phyloP scores from a whole-genome alignment of 2,797 vertebrate genomes.

The Bradypodion ventrale region DNA sequence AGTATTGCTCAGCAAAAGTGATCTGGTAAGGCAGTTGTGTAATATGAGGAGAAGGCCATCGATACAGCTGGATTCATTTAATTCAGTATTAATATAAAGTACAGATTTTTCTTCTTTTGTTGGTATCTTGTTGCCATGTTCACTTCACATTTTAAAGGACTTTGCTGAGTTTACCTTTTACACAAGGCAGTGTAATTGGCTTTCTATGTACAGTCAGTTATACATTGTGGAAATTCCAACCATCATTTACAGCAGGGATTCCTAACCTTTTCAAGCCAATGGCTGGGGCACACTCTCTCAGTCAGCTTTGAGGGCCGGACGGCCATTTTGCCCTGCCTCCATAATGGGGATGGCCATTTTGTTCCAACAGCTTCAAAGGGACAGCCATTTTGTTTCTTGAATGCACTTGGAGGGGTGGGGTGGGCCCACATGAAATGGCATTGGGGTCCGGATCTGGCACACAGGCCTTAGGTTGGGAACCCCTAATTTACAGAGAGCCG shows the following conservation, averaged over 20 bases:
- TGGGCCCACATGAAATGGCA: too few species aligned
- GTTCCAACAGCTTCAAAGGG: too few species aligned
- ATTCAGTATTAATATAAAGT: slow-evolving; percentile 17
- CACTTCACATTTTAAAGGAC: background rate
- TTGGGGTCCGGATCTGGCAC: too few species aligned
- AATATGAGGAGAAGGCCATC: slow-evolving; percentile 17
- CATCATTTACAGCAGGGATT: too few species aligned
- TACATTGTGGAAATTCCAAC: background rate
- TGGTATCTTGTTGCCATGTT: background rate
- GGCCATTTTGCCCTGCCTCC: too few species aligned
- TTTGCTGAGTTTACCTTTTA: background rate
- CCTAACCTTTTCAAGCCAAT: too few species aligned
- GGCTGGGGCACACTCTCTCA: too few species aligned
- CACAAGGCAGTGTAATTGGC: background rate
- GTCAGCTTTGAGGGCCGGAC: too few species aligned
- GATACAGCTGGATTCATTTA: background rate
- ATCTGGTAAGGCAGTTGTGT: slow-evolving; percentile 5
- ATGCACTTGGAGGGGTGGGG: too few species aligned
- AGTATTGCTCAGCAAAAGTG: slow-evolving; percentile 35
- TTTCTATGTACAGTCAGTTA: background rate
- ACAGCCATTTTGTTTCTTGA: too few species aligned
- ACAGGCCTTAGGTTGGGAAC: too few species aligned
- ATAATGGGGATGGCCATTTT: too few species aligned
- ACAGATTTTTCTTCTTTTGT: slow-evolving; percentile 7
- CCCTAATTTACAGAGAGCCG: background rate